phyloP scores from a whole-genome alignment of 2,888 invertebrate genomes.

The Prosopocoilus inquinatus region DNA sequence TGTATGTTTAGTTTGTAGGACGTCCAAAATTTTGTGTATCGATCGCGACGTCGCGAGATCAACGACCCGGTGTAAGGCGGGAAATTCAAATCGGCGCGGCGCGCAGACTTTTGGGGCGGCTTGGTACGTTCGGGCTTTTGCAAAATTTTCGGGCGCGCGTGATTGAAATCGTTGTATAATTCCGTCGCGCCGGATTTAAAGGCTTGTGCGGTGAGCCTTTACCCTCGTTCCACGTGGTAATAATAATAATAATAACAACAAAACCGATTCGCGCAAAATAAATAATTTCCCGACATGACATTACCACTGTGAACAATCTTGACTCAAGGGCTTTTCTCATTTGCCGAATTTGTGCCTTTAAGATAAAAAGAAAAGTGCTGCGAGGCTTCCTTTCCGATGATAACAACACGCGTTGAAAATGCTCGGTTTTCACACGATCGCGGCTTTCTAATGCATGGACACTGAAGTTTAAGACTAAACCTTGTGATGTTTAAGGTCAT shows the following conservation, averaged over 20 bases:
- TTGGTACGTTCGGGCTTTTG: conserved; percentile 5
- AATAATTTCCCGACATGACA: too few species aligned
- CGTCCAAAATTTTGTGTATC: conserved; percentile 23
- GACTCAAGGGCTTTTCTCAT: too few species aligned
- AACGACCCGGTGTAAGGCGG: conserved; percentile 19
- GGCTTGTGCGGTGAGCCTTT: not conserved
- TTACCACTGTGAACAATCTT: too few species aligned
- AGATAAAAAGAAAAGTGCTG: too few species aligned
- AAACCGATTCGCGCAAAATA: not conserved
- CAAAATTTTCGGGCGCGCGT: conserved; percentile 4
- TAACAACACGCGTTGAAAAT: too few species aligned
- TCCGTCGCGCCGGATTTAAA: not conserved
- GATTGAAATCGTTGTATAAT: not conserved
- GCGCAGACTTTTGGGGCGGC: not conserved
- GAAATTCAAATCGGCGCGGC: conserved; percentile 14
- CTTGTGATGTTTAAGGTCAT: conserved; percentile 2
- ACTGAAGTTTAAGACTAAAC: not conserved
- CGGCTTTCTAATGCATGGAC: conserved; percentile 1
- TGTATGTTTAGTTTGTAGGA: conserved; percentile 27
- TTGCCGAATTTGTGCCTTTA: too few species aligned
- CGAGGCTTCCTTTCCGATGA: too few species aligned
- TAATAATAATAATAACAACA: too few species aligned
- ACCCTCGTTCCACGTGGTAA: not conserved
- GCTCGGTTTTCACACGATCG: not conserved
- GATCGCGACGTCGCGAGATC: conserved; percentile 27